A percentile compares a stretch with the other conserved stretches of the same genome.
Evolutionary conservation across 2,113 vertebrate genomes (phyloP).

Genomic region (Prochilodus magdalenae): DNA sequence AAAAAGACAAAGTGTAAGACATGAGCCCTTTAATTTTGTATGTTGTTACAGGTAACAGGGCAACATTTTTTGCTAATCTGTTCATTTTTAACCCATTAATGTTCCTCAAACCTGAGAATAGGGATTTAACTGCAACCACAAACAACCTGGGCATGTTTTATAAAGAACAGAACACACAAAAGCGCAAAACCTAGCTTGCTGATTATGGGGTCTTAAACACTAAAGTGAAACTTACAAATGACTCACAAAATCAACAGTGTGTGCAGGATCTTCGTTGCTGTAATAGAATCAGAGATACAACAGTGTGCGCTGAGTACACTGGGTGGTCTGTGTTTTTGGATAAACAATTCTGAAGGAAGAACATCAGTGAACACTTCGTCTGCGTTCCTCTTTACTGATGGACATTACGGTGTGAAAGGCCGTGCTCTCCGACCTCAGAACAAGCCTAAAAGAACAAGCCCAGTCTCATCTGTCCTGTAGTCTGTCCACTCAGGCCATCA

Average conservation of each 20-base stretch:
- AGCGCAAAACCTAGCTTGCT: neutral
- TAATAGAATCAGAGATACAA: too few species aligned
- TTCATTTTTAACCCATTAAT: too few species aligned
- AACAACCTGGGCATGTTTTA: too few species aligned
- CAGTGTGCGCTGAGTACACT: neutral
- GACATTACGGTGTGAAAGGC: neutral
- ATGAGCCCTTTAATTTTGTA: too few species aligned
- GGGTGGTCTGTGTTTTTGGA: neutral
- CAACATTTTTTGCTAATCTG: too few species aligned
- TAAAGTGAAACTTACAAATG: neutral
- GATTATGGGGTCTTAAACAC: neutral
- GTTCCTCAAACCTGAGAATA: too few species aligned
- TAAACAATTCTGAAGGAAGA: neutral
- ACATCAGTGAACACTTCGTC: neutral
- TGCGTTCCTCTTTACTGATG: neutral
- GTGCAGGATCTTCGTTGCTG: neutral
- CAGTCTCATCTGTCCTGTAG: neutral
- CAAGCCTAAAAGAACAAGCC: neutral
- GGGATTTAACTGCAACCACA: too few species aligned
- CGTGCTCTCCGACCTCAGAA: neutral
- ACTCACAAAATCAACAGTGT: neutral
- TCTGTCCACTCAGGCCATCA: neutral
- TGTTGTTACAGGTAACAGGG: too few species aligned
- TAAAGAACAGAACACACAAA: neutral
- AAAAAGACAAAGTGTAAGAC: too few species aligned